Base-by-base conservation (phyloP, 2,797 vertebrate genomes). In the Silurus aristotelis region DNA sequence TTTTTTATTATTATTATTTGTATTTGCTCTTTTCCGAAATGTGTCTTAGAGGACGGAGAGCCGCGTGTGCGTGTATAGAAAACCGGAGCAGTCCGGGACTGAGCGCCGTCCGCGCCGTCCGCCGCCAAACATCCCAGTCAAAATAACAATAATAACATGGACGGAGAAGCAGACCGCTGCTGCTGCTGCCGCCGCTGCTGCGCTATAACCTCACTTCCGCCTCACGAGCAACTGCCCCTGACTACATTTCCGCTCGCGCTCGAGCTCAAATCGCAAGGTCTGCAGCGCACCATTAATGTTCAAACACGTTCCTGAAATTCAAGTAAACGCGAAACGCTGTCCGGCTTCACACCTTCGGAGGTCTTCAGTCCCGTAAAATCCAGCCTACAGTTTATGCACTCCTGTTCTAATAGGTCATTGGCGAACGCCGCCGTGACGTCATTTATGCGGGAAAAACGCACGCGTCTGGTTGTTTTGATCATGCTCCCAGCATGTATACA, bases 131-230 rank as follows among this genome's bases (percentile, higher is more conserved):
- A 95, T 95, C 94, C 94, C 91, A 91, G 94, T 93, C 93, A 94
- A 93, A 96, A 96, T 95, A 96, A 96, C 95, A 96, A 96, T 95
- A 96, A 95, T 95, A 96, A 95, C 95, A 96, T 95, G 95, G 95
- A 96, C 95, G 94, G 91, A 93, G 86, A 92, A 93, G 86, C 87
- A 86, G 83, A 86, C 84, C 84, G 86, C 94, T 92, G 78, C 82
- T 86, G 84, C 94, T 92, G 58, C 58, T 60, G 58, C 58, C 10
- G 58, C 58, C 17, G 58, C 58, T 10, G 93, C 94, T 91, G 93
- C 86, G 93, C 92, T 95, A 91, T 94, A 93, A 96, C 95, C 93
- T 95, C 94, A 96, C 95, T 96, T 96, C 95, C 95, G 94, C 94
- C 93, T 95, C 93, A 93, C 91, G 82, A 85, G 68, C 67, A 25